phyloP scores from a whole-genome alignment of 2,888 invertebrate species.

The Lathronympha strigana region DNA sequence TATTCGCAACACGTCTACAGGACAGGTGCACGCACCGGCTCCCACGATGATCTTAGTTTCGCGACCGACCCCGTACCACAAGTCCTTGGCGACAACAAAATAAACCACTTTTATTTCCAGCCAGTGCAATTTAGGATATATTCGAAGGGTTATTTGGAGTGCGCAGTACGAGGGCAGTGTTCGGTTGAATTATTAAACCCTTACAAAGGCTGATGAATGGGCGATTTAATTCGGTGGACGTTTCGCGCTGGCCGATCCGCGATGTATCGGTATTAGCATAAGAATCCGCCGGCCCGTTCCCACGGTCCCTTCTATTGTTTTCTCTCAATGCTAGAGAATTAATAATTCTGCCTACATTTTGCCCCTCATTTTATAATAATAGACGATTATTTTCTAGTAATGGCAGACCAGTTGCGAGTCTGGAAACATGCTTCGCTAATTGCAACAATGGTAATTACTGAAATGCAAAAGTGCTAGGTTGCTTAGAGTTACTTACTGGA shows the following conservation, averaged over 20 bases:
- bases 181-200: constrained; percentile 71
- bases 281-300: constrained; percentile 67
- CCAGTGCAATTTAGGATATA: constrained; percentile 12
- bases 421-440: constrained; percentile 30
- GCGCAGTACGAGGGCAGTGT: constrained; percentile 53
- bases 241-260: constrained; percentile 67
- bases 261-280: constrained; percentile 75
- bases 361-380: constrained; percentile 48
- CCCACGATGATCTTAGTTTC: constrained; percentile 40
- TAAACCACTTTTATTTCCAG: constrained; percentile 5
- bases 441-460: constrained; percentile 18
- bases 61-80: constrained; percentile 39
- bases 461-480: neutral
- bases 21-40: constrained; percentile 40
- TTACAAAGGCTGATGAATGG: constrained; percentile 67
- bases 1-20: constrained; percentile 36
- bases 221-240: constrained; percentile 56
- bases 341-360: constrained; percentile 49
- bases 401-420: constrained; percentile 33
- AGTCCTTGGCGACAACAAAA: constrained; percentile 6
- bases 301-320: constrained; percentile 66
- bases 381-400: constrained; percentile 50
- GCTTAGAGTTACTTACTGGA: neutral
- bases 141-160: constrained; percentile 25
- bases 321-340: constrained; percentile 48